Base-by-base conservation (phyloP, 1,140 invertebrate genomes). In the Drosophila parabipectinata region DNA sequence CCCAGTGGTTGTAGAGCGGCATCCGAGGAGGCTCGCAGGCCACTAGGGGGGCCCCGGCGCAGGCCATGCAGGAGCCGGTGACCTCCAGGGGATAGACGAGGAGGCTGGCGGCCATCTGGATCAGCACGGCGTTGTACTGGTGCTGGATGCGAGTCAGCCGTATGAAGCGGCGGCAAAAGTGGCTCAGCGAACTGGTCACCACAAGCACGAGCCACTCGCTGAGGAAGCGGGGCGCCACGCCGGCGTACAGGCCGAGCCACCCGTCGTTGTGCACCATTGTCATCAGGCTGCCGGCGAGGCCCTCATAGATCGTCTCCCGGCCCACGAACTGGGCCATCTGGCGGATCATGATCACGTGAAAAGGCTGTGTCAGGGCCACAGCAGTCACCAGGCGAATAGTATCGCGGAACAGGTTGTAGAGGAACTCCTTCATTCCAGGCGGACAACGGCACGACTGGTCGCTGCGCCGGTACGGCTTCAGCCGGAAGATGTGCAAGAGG, bases 241-340 rank as follows among this genome's bases (percentile, higher is more conserved):
- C 81, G 0, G 73, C 53, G 15, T 77, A 85, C 12, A 85, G 60
- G 1, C 77, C 81, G 0, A 18, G 5, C 4, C 18, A 1, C 0
- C 81, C 81, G 0, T 71, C 64, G 0, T 48, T 32, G 0, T 9
- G 9, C 0, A 62, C 3, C 0, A 71, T 21, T 1, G 47, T 10
- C 9, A 37, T 34, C 7, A 78, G 3, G 6, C 73, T 67, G 34
- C 30, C 14, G 3, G 21, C 9, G 0, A 81, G 0, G 1, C 47
- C 53, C 0, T 10, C 44, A 6, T 87, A 85, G 26, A 56, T 30
- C 0, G 44, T 0, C 15, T 85, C 81, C 0, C 61, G 41, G 1
- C 81, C 81, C 2, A 85, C 69, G 1, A 87, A 87, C 44, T 81
- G 73, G 1, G 77, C 81, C 44, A 87, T 71, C 39, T 85, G 81